Percentiles rank a stretch among this genome's conserved stretches.
These are phyloP conservation scores for Drosophila athabasca DNA, from an alignment of 1,140 invertebrate species.

Conservation along the genomic window DNA sequence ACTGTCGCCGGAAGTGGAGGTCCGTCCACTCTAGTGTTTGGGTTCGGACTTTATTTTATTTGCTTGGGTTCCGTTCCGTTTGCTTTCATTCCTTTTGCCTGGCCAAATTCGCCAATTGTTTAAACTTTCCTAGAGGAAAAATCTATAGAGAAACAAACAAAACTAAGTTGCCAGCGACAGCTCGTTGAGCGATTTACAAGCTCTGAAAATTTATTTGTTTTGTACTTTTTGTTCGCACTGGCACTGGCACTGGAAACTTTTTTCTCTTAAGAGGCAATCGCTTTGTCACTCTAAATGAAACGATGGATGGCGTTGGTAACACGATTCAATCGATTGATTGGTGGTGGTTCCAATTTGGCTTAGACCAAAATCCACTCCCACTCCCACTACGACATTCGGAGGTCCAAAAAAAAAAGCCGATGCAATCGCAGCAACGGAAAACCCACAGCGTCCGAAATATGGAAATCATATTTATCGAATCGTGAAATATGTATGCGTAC, in stretches of 20 bases:
- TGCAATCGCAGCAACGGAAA: constrained; percentile 51
- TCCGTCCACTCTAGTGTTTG: constrained; percentile 46
- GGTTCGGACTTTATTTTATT: constrained; percentile 21
- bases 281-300: constrained; percentile 61
- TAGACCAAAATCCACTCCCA: constrained; percentile 60
- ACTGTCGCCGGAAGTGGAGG: constrained; percentile 66
- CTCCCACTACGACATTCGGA: constrained; percentile 16
- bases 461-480: constrained; percentile 35
- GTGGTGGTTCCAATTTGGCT: constrained; percentile 56
- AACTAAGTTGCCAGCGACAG: constrained; percentile 41
- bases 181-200: constrained; percentile 48
- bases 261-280: constrained; percentile 24
- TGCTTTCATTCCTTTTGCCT: constrained; percentile 3
- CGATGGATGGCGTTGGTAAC: constrained; percentile 51
- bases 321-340: no score
- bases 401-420: constrained; percentile 17
- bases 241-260: constrained; percentile 6
- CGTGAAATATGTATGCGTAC: constrained; percentile 35
- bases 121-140: constrained; percentile 42
- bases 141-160: constrained; percentile 40
- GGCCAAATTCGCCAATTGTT: constrained; percentile 44
- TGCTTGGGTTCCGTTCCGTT: background rate
- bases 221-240: background rate
- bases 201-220: constrained; percentile 27
- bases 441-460: constrained; percentile 33